phyloP scores from a whole-genome alignment of 2,797 vertebrate genomes.

The Characodon lateralis region DNA sequence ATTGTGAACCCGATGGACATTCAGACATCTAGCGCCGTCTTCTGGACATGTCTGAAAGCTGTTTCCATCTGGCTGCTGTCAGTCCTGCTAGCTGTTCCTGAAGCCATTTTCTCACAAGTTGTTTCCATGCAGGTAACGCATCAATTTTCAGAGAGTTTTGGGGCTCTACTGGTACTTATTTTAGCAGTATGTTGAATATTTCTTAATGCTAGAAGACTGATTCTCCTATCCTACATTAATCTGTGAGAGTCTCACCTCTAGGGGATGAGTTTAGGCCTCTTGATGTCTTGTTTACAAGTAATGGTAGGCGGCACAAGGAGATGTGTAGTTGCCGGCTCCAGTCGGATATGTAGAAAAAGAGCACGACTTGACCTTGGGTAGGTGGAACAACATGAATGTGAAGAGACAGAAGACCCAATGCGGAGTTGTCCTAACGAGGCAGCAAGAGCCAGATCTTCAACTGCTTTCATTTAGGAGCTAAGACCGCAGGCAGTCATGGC shows the following conservation, averaged over 20 bases:
- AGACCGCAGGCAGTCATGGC: not conserved
- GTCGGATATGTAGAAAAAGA: no score
- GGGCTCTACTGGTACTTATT: not conserved
- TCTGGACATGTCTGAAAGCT: constrained; percentile 90
- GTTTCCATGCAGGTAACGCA: constrained; percentile 76
- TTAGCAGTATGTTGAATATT: no score
- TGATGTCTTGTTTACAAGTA: no score
- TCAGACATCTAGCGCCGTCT: constrained; percentile 88
- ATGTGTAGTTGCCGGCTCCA: no score
- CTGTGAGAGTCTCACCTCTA: no score
- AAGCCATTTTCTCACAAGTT: constrained; percentile 92
- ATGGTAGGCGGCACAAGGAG: no score
- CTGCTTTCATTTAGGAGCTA: not conserved
- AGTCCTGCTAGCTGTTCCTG: constrained; percentile 87
- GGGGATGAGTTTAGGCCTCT: no score
- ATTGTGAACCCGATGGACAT: constrained; percentile 98
- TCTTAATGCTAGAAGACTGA: no score
- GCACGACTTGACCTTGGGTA: not conserved
- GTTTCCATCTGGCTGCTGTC: constrained; percentile 91
- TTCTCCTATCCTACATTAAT: no score
- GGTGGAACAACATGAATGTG: not conserved
- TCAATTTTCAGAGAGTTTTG: not conserved
- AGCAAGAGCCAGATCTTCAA: not conserved
- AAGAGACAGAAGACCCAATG: not conserved
- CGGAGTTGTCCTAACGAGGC: not conserved